phyloP scores from a whole-genome alignment of 2,113 vertebrate species.

The Labeo catla region DNA sequence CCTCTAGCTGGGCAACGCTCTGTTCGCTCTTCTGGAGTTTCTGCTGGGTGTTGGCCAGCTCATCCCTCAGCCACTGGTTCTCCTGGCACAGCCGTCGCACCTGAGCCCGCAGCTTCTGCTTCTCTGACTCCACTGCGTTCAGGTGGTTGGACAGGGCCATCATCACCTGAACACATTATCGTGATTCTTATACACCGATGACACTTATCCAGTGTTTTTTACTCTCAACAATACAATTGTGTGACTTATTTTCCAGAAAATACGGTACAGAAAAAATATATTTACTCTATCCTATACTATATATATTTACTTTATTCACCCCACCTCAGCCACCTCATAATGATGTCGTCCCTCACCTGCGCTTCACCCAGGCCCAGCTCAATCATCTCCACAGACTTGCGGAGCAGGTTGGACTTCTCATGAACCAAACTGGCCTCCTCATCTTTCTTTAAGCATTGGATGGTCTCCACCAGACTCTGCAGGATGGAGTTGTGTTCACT shows the following conservation, averaged over 20 bases:
- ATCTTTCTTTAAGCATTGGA: conserved; percentile 86
- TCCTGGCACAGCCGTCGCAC: conserved; percentile 95
- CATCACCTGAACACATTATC: conserved; percentile 79
- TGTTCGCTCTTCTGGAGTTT: conserved; percentile 95
- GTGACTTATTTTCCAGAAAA: too few species aligned
- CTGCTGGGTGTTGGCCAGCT: conserved; percentile 95
- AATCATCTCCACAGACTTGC: conserved; percentile 89
- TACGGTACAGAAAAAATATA: too few species aligned
- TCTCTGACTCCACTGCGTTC: conserved; percentile 86
- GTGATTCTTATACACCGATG: neutral
- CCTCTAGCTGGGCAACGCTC: conserved; percentile 94
- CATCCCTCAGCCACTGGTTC: conserved; percentile 96
- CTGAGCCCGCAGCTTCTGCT: conserved; percentile 89
- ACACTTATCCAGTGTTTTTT: too few species aligned
- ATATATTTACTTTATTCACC: neutral
- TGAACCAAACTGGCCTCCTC: conserved; percentile 86
- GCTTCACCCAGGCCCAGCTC: conserved; percentile 88
- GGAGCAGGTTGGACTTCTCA: conserved; percentile 85
- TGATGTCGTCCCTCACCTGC: conserved; percentile 71
- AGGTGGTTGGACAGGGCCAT: conserved; percentile 85
- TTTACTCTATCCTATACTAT: too few species aligned
- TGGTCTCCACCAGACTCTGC: conserved; percentile 85
- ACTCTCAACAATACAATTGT: too few species aligned
- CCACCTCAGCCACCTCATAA: neutral
- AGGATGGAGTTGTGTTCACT: conserved; percentile 87